Conservation (phyloP, 1,140 invertebrate species). For the Ganaspis sp. region DNA sequence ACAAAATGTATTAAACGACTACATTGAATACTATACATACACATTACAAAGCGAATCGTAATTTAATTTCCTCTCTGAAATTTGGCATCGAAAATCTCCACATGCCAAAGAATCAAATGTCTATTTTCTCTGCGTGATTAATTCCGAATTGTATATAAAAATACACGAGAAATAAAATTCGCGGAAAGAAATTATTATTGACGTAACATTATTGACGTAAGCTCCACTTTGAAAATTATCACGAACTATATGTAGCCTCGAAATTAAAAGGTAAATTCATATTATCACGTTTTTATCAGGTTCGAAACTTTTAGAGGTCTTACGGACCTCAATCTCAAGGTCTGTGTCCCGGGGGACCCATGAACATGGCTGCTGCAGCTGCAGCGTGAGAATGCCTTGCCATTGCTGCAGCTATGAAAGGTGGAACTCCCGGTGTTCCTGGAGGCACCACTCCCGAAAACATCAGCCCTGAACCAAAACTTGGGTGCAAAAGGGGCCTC, state of each 20-base stretch:
- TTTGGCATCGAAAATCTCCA: no score
- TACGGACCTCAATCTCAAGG: conserved; percentile 57
- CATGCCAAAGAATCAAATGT: no score
- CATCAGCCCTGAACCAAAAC: conserved; percentile 74
- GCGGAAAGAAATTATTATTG: no score
- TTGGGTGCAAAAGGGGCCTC: conserved; percentile 72
- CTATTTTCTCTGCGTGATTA: no score
- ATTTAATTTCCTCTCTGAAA: no score
- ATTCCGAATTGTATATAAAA: no score
- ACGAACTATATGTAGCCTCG: conserved; percentile 20
- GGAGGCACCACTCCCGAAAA: conserved; percentile 74
- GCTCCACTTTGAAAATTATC: conserved; percentile 24
- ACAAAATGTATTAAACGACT: no score
- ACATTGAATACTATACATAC: no score
- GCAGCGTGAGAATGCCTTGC: conserved; percentile 74
- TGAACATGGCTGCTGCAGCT: conserved; percentile 75
- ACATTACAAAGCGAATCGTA: no score
- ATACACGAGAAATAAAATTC: no score
- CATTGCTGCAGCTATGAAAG: conserved; percentile 75
- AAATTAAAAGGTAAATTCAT: conserved; percentile 24
- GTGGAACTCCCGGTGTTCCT: conserved; percentile 72
- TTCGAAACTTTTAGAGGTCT: conserved; percentile 10
- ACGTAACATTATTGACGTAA: neutral
- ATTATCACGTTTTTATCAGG: conserved; percentile 24
- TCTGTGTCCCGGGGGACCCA: conserved; percentile 73